Conservation (phyloP, 2,797 vertebrate species). For the Botia almorhae region DNA sequence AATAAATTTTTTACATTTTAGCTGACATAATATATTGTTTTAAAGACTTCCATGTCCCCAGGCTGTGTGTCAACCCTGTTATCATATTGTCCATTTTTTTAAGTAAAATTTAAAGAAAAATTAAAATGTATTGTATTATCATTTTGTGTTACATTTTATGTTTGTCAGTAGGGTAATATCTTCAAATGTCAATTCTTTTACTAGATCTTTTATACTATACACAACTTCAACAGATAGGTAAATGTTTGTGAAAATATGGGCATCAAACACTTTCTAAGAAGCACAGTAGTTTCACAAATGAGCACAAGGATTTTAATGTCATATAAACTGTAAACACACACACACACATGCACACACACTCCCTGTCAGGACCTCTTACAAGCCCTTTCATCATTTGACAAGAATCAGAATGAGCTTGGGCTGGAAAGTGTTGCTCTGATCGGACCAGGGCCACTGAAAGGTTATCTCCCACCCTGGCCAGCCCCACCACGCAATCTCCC, state of each 20-base stretch:
- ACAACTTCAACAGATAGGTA: not conserved
- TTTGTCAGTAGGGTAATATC: not conserved
- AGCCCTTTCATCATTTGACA: slow-evolving; percentile 66
- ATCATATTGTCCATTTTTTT: not conserved
- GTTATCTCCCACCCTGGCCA: slow-evolving; percentile 48
- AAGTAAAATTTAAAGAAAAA: too few species aligned
- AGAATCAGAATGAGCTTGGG: slow-evolving; percentile 60
- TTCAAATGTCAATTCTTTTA: not conserved
- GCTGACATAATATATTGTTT: not conserved
- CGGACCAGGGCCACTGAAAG: slow-evolving; percentile 48
- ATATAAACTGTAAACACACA: not conserved
- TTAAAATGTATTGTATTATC: not conserved
- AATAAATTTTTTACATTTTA: not conserved
- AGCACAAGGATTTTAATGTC: not conserved
- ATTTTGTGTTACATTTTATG: not conserved
- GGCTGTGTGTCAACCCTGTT: not conserved
- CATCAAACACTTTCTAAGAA: not conserved
- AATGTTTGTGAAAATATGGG: not conserved
- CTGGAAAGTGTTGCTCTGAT: slow-evolving; percentile 50
- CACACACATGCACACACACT: slow-evolving; percentile 30
- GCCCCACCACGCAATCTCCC: slow-evolving; percentile 24
- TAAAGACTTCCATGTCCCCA: not conserved
- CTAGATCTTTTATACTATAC: not conserved
- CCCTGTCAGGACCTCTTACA: slow-evolving; percentile 59
- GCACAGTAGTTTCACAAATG: not conserved